These are phyloP conservation scores for Hydra vulgaris DNA, from an alignment of 30 jellyfish, hydroid and myxozoan genomes.

Conservation along the genomic window DNA sequence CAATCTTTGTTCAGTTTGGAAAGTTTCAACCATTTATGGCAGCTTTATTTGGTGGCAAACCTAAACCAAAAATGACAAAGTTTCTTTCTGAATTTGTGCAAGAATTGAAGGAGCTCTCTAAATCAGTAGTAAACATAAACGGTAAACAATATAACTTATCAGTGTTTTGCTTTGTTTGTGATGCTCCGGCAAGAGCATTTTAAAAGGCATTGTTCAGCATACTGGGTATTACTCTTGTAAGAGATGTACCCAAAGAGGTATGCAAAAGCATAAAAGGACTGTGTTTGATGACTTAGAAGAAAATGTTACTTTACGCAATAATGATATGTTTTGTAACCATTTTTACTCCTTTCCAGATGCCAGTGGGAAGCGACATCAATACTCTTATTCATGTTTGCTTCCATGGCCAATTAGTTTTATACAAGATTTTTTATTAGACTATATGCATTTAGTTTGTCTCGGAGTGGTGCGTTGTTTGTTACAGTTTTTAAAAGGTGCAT, in stretches of 20 bases:
- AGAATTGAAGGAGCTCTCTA: conserved; percentile 13
- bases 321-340: neutral
- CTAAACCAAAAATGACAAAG: conserved; percentile 5
- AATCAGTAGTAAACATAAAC: neutral
- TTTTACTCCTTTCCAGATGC: neutral
- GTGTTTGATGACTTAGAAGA: conserved; percentile 20
- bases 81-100: conserved; percentile 3
- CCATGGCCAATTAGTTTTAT: conserved; percentile 9
- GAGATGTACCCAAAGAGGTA: conserved; percentile 27
- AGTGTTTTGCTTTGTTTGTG: conserved; percentile 21
- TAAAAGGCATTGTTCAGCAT: conserved; percentile 25
- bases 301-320: conserved; percentile 2
- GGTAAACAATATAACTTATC: conserved; percentile 7
- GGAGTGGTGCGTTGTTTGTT: conserved; percentile 30
- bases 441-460: conserved; percentile 27
- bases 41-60: conserved; percentile 16
- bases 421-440: conserved; percentile 18
- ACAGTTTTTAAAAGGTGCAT: conserved; percentile 5
- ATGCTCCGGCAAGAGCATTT: conserved; percentile 53
- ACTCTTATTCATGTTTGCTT: neutral
- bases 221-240: conserved; percentile 40
- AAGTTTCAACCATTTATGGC: conserved; percentile 5
- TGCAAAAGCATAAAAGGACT: too few relatives aligned
- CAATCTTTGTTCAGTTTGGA: conserved; percentile 7
- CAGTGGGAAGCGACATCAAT: neutral